Evolutionary conservation across 2,113 vertebrate genomes (phyloP).

Genomic region (Columba livia): DNA sequence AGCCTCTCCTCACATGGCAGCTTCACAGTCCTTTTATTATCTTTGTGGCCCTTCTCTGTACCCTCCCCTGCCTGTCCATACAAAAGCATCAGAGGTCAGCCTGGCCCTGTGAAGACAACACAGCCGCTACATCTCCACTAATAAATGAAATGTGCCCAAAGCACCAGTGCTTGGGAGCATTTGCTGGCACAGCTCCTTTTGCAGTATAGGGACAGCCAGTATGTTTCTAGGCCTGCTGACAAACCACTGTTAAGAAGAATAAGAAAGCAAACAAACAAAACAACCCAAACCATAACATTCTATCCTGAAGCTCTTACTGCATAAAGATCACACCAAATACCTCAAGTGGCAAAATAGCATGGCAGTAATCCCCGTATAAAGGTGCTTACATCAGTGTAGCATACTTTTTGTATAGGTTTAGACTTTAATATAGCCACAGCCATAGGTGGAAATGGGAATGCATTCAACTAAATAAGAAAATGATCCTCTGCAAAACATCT

Average conservation of each 20-base stretch:
- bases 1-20: too few species aligned
- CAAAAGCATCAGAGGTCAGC: too few species aligned
- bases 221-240: not conserved
- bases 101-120: accelerated
- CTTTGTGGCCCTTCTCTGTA: too few species aligned
- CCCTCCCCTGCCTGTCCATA: too few species aligned
- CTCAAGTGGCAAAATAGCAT: not conserved
- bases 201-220: accelerated
- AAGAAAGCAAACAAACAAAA: not conserved
- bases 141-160: not conserved
- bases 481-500: not conserved
- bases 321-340: not conserved
- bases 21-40: too few species aligned
- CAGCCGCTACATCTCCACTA: not conserved
- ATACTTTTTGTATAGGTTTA: not conserved
- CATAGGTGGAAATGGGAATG: not conserved
- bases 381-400: not conserved
- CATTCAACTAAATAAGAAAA: not conserved
- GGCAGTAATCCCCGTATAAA: not conserved
- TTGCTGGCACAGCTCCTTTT: accelerated
- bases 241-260: too few species aligned
- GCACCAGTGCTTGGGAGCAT: accelerated
- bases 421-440: not conserved
- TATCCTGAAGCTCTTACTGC: not conserved
- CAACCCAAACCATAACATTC: not conserved